A percentile compares a stretch with the other conserved stretches of the same genome.
phyloP scores from a whole-genome alignment of 2,888 invertebrate genomes.

The Timandra comae region DNA sequence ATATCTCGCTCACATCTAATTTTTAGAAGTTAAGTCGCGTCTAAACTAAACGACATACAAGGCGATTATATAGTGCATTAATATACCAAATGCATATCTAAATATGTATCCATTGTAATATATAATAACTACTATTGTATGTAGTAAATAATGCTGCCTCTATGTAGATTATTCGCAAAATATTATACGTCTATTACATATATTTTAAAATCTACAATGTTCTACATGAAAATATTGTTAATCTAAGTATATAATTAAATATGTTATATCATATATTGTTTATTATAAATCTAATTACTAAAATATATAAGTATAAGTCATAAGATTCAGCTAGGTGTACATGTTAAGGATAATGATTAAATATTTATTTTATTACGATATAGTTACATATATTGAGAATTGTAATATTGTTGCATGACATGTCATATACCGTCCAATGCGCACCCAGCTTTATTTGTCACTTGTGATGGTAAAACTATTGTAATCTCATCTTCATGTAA shows the following conservation, averaged over 20 bases:
- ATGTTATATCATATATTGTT: constrained; percentile 2
- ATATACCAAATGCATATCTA: constrained; percentile 45
- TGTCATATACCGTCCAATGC: constrained; percentile 1
- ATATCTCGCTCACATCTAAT: too few relatives aligned
- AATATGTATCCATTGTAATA: constrained; percentile 36
- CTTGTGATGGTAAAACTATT: constrained; percentile 17
- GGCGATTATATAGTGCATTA: constrained; percentile 31
- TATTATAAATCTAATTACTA: constrained; percentile 11
- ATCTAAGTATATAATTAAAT: constrained; percentile 3
- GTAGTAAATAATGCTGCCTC: constrained; percentile 65
- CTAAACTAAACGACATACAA: too few relatives aligned
- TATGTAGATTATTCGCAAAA: constrained; percentile 72
- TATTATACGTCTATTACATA: constrained; percentile 55
- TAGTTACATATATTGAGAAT: too few relatives aligned
- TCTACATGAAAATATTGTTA: constrained; percentile 44
- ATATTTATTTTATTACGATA: constrained; percentile 1
- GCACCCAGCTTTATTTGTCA: constrained; percentile 8
- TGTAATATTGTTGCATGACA: not conserved
- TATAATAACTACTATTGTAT: too few relatives aligned
- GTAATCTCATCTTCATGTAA: constrained; percentile 30
- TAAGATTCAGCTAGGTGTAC: constrained; percentile 7
- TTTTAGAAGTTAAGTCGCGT: too few relatives aligned
- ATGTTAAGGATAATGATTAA: constrained; percentile 11
- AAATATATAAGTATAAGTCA: constrained; percentile 21
- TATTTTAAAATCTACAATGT: constrained; percentile 33